Percentiles rank a stretch among this genome's conserved stretches.
Evolutionary conservation across 1,140 invertebrate species (phyloP).

Genomic region (Parapsyche elsis): DNA sequence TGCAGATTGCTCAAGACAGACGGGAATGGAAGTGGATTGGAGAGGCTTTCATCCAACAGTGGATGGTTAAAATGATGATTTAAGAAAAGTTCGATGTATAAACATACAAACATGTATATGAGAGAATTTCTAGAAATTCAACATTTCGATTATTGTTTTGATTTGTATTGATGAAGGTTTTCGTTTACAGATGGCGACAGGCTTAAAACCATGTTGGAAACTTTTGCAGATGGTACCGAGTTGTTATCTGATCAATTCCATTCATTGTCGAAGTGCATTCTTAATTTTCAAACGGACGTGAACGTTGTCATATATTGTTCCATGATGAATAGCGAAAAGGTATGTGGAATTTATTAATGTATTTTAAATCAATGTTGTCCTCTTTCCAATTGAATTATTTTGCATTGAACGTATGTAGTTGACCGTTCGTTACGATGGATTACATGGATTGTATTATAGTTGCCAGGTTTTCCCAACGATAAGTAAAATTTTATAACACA

Average conservation of each 20-base stretch:
- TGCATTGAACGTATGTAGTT: too few relatives aligned
- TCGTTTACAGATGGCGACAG: constrained; percentile 5
- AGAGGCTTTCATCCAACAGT: too few relatives aligned
- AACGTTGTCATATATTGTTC: not conserved
- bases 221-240: not conserved
- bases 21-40: too few relatives aligned
- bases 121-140: not conserved
- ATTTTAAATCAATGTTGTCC: not conserved
- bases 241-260: not conserved
- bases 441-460: too few relatives aligned
- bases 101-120: too few relatives aligned
- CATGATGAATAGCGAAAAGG: constrained; percentile 21
- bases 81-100: too few relatives aligned
- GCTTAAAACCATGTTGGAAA: not conserved
- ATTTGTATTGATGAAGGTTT: not conserved
- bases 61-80: not conserved
- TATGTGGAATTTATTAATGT: not conserved
- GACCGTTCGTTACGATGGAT: too few relatives aligned
- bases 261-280: not conserved
- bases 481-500: too few relatives aligned
- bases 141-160: not conserved
- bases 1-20: too few relatives aligned
- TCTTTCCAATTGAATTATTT: not conserved
- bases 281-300: not conserved
- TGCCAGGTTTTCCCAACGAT: too few relatives aligned